Base-by-base conservation (phyloP, 2,888 invertebrate genomes). In the Aethes cnicana region DNA sequence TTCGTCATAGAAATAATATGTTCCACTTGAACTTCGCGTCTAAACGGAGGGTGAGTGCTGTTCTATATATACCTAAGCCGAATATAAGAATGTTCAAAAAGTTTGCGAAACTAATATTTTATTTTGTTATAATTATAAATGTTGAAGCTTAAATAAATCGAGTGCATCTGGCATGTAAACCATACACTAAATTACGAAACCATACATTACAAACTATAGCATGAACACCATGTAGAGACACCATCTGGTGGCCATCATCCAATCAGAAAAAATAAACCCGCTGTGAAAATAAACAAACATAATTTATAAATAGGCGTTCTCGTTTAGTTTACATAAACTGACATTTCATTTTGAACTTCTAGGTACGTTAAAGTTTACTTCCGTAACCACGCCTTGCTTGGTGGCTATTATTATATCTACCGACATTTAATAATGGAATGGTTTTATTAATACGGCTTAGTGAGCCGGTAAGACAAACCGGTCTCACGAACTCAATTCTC, bases 181-280 rank as follows among this genome's bases (percentile, higher is more conserved):
- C 20, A 9, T 8, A 9, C 28, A 1, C 28, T 30, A 8, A 9
- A 32, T 37, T 79, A 81, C 78, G 77, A 81, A 81, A 79, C 80
- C 80, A 77, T 81, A 76, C 81, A 74, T 69, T 68, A 66, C 32
- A 39, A 20, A 66, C 56, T 61, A 55, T 68, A 72, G 70, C 66
- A 69, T 69, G 69, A 77, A 73, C 72, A 77, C 72, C 72, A 72
- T 28, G 49, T 74, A 75, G 72, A 67, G 62, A 61, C 79, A 80
- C 86, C 88, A 88, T 88, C 88, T 88, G 88, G 80, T 68, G 79
- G 72, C 79, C 74, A 84, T 88, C 86, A 84, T 79, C 69, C 73
- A 78, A 76, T 75, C 67, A 79, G 70, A 78, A 77, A 83, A 88
- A 86, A 88, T 79, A 86, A 87, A 86, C 85, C 75, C 72, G 71